Base-by-base conservation (phyloP, 2,888 invertebrate genomes). In the Diplolepis rosae region DNA sequence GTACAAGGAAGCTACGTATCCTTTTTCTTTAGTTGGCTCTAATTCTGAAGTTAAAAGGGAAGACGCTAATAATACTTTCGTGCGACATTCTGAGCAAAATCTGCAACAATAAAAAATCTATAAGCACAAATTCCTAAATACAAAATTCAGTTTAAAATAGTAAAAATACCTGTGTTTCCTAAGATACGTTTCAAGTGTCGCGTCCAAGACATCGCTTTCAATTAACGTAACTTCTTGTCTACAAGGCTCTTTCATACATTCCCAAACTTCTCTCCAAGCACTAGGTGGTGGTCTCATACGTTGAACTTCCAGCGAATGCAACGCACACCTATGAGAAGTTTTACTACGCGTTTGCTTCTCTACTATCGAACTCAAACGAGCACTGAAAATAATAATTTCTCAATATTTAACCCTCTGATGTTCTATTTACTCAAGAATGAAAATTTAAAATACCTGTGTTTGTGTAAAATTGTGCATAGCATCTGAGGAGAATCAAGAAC, bases 81-180 rank as follows among this genome's bases (percentile, higher is more conserved):
- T 95, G 81, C 96, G 94, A 87, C 98, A 98, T 87, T 98, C 98
- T 2, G 94, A 93, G 87, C 98, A 98, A 89, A 98, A 98, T 80
- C 92, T 92, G 77, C 2, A 80, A 79, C 45, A 35, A 54, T 76
- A 61, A 70, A 79, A 52, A 22, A 69, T 52, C 68, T 69, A 24
- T 39, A 69, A 52, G 4, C 48, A 7, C 0, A 13, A 52, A 24
- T 30, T 39, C 4, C 54, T 39, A 51, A 18, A 51, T 6, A 18
- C 15, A 18, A 22, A 6, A 32, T 45, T 11, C 27, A 3, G 24
- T 54, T 39, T 28, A 28, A 24, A 28, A 48, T 11, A n/a, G 7
- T 24, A 27, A 22, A 56, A 65, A 68, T 65, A 91, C 90, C 96
- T 93, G 88, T 98, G 97, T 90, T 98, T 98, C 80, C 95, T 92